Evolutionary conservation across 1,140 invertebrate genomes (phyloP).

Genomic region (Drosophila repleta): DNA sequence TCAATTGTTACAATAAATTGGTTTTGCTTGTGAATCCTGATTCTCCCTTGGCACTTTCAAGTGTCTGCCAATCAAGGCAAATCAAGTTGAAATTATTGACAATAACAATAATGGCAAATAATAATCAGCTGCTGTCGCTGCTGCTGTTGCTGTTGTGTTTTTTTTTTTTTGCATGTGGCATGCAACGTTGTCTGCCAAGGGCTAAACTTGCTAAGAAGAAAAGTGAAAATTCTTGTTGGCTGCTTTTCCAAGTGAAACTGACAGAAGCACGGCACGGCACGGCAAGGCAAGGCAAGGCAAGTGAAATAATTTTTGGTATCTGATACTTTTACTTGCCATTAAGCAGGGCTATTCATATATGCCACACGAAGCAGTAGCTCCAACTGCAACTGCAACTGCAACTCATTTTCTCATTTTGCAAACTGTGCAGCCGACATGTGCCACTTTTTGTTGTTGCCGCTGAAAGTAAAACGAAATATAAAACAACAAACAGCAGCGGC

Average conservation of each 20-base stretch:
- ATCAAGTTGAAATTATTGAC: slow-evolving; percentile 79
- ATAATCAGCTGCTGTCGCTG: slow-evolving; percentile 44
- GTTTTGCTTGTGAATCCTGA: neutral
- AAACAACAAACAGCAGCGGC: slow-evolving; percentile 52
- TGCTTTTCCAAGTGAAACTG: slow-evolving; percentile 29
- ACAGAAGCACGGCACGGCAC: neutral
- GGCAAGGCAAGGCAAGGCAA: slow-evolving; percentile 11
- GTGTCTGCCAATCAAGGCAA: slow-evolving; percentile 75
- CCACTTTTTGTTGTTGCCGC: slow-evolving; percentile 66
- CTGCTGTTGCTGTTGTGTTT: neutral
- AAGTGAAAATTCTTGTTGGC: slow-evolving; percentile 74
- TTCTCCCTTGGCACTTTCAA: slow-evolving; percentile 59
- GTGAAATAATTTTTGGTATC: slow-evolving; percentile 43
- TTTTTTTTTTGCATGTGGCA: slow-evolving; percentile 60
- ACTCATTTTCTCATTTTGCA: slow-evolving; percentile 45
- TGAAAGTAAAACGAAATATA: slow-evolving; percentile 65
- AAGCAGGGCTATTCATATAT: slow-evolving; percentile 44
- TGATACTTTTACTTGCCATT: slow-evolving; percentile 52
- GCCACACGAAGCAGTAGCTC: slow-evolving; percentile 24
- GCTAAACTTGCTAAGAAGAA: slow-evolving; percentile 36
- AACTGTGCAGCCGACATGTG: slow-evolving; percentile 75
- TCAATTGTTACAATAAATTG: slow-evolving; percentile 9
- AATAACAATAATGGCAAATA: slow-evolving; percentile 74
- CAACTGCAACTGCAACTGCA: slow-evolving; percentile 1
- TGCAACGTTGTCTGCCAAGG: slow-evolving; percentile 53